Conservation (phyloP, 2,113 vertebrate species). For the Probosciger aterrimus region DNA sequence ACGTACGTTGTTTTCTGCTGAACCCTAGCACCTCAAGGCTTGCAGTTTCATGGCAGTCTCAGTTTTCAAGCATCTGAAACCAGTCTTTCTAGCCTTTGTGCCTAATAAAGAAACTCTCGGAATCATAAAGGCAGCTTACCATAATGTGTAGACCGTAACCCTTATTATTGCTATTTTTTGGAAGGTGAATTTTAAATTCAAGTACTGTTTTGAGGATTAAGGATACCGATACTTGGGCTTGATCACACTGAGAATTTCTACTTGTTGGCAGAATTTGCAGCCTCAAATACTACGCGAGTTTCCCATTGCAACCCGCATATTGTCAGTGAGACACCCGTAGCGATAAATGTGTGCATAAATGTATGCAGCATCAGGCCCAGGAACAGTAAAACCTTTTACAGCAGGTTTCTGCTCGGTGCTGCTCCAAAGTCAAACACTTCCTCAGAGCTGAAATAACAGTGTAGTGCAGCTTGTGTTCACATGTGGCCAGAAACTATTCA, state of each 20-base stretch:
- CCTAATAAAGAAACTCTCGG: not conserved
- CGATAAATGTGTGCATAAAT: fast-evolving
- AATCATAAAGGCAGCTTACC: not conserved
- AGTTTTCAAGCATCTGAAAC: not conserved
- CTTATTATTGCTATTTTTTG: not conserved
- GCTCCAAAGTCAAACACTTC: not conserved
- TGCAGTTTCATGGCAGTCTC: not conserved
- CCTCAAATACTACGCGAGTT: not conserved
- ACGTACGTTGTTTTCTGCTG: not conserved
- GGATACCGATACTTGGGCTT: not conserved
- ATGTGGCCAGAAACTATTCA: not conserved
- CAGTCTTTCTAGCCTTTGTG: not conserved
- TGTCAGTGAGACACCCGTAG: fast-evolving
- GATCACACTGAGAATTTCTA: not conserved
- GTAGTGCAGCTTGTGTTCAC: not conserved
- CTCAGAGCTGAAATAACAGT: not conserved
- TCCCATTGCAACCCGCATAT: fast-evolving
- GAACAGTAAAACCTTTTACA: not conserved
- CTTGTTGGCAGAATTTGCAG: not conserved
- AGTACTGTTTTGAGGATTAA: not conserved
- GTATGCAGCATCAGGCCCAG: not conserved
- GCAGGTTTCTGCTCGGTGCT: not conserved
- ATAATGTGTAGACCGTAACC: fast-evolving
- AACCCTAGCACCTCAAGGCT: not conserved
- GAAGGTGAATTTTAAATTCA: not conserved